Evolutionary conservation across 2,888 invertebrate genomes (phyloP).

Genomic region (Cerceris rybyensis): DNA sequence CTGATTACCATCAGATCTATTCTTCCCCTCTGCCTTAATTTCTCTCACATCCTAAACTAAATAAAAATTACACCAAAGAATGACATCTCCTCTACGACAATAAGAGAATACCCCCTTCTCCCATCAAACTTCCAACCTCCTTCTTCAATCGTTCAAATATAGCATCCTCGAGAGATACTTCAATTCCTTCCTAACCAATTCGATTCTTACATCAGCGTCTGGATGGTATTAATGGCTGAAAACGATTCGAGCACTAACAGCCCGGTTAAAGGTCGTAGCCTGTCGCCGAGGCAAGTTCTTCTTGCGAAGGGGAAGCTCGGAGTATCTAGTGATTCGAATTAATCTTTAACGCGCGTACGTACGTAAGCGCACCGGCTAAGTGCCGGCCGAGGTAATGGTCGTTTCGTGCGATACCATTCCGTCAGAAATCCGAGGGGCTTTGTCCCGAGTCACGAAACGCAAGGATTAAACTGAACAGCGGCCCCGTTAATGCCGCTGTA

Average conservation of each 20-base stretch:
- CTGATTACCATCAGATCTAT: too few relatives aligned
- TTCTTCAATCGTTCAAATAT: not conserved
- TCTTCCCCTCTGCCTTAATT: too few relatives aligned
- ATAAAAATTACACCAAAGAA: too few relatives aligned
- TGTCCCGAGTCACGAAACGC: conserved; percentile 81
- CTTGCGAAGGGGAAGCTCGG: not conserved
- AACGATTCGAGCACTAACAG: not conserved
- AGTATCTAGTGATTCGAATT: conserved; percentile 65
- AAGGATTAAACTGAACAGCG: conserved; percentile 79
- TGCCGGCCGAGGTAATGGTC: conserved; percentile 75
- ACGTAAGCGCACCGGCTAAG: conserved; percentile 63
- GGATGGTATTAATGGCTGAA: too few relatives aligned
- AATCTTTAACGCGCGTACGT: conserved; percentile 64
- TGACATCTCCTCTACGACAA: too few relatives aligned
- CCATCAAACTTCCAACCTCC: too few relatives aligned
- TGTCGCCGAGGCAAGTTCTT: not conserved
- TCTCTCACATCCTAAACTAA: too few relatives aligned
- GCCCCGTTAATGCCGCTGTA: conserved; percentile 74
- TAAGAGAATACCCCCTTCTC: too few relatives aligned
- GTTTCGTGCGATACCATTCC: conserved; percentile 80
- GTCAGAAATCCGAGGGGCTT: conserved; percentile 81
- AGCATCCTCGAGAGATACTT: not conserved
- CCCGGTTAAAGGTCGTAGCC: conserved; percentile 18
- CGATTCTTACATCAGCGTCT: not conserved
- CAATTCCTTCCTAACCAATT: not conserved